Conservation (phyloP, 2,797 vertebrate species). For the Mormyrops attenuatus region DNA sequence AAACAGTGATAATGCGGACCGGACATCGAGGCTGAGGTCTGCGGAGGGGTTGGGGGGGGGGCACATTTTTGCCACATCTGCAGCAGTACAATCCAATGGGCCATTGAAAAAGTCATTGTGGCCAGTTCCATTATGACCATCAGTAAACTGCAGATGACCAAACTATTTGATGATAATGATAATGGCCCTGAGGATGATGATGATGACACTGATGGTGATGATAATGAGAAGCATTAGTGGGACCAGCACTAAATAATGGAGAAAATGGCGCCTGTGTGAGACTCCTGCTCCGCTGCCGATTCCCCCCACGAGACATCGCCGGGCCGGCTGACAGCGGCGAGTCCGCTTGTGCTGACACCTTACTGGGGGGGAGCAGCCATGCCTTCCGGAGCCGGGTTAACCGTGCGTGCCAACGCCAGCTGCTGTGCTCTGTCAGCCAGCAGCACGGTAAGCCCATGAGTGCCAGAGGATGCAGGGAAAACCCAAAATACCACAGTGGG, state of each 20-base stretch:
- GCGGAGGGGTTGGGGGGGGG: too few relatives aligned
- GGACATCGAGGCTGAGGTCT: background rate
- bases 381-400: slow-evolving; percentile 32
- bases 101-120: background rate
- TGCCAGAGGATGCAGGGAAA: background rate
- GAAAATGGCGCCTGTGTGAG: background rate
- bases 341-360: background rate
- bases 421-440: slow-evolving; percentile 35
- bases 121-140: background rate
- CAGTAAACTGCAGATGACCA: slow-evolving; percentile 6
- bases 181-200: background rate
- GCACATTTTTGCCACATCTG: background rate
- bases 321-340: background rate
- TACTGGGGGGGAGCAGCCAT: background rate
- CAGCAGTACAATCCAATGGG: background rate
- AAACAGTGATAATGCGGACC: background rate
- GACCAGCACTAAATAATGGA: background rate
- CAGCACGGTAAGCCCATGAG: slow-evolving; percentile 6
- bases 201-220: background rate
- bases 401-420: slow-evolving; percentile 37
- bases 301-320: background rate
- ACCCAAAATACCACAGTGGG: background rate
- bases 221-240: background rate
- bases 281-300: background rate
- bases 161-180: slow-evolving; percentile 21